These are phyloP conservation scores for Orthosia gothica DNA, from an alignment of 2,888 invertebrate genomes.

Conservation along the genomic window DNA sequence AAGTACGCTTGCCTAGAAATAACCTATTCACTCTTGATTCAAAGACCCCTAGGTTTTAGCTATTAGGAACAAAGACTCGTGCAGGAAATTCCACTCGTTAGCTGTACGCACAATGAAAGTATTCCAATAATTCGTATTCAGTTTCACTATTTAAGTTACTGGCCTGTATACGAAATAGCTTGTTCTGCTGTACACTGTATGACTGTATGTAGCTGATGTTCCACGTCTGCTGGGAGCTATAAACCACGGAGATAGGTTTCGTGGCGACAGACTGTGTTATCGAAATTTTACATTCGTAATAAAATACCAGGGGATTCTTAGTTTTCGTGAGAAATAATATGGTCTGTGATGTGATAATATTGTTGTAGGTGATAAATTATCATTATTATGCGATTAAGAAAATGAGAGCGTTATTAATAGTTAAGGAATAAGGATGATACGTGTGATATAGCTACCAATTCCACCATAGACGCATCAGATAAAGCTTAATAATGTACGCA, in stretches of 20 bases:
- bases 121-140: no score
- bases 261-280: constrained; percentile 68
- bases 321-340: constrained; percentile 39
- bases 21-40: no score
- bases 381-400: not conserved
- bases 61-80: no score
- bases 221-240: constrained; percentile 63
- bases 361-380: constrained; percentile 1
- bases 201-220: constrained; percentile 32
- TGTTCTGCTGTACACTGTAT: constrained; percentile 12
- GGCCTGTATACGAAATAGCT: not conserved
- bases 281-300: constrained; percentile 71
- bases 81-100: no score
- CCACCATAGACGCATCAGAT: no score
- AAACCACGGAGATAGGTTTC: constrained; percentile 70
- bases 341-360: constrained; percentile 32
- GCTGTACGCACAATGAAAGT: no score
- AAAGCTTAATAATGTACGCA: no score
- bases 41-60: no score
- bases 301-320: constrained; percentile 62
- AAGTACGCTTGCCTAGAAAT: no score
- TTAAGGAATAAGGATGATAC: no score
- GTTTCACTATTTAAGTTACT: not conserved
- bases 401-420: not conserved
- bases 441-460: no score